These are phyloP conservation scores for Pterocles gutturalis DNA, from an alignment of 2,113 vertebrate species.

Conservation along the genomic window DNA sequence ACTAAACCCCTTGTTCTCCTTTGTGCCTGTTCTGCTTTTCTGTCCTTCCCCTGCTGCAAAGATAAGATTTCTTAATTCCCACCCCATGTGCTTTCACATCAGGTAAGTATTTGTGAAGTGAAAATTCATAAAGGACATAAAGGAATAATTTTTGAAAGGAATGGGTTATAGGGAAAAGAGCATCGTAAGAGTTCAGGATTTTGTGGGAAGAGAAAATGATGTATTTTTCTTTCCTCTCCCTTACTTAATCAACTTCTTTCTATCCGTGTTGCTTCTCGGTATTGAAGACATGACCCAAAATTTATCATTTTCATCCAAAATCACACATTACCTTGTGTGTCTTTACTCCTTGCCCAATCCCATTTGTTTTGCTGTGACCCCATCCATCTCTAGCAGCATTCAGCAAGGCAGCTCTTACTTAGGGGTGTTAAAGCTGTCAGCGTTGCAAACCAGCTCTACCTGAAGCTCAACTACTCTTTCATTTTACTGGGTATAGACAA, in stretches of 20 bases:
- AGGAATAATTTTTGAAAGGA: neutral
- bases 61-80: neutral
- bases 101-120: neutral
- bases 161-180: neutral
- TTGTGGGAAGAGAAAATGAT: neutral
- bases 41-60: neutral
- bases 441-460: neutral
- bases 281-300: neutral
- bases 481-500: neutral
- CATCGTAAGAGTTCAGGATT: neutral
- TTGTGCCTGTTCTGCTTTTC: neutral
- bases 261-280: neutral
- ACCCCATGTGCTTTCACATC: neutral
- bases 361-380: neutral
- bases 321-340: neutral
- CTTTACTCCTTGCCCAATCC: neutral
- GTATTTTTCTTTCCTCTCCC: neutral
- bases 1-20: neutral
- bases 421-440: neutral
- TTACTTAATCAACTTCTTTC: neutral
- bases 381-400: neutral
- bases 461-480: neutral
- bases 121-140: neutral
- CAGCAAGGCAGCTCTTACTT: neutral
- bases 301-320: neutral